Evolutionary conservation across 2,113 vertebrate genomes (phyloP), one percentile per base, ranked within the genome.

Genomic region (Microtus ochrogaster): DNA sequence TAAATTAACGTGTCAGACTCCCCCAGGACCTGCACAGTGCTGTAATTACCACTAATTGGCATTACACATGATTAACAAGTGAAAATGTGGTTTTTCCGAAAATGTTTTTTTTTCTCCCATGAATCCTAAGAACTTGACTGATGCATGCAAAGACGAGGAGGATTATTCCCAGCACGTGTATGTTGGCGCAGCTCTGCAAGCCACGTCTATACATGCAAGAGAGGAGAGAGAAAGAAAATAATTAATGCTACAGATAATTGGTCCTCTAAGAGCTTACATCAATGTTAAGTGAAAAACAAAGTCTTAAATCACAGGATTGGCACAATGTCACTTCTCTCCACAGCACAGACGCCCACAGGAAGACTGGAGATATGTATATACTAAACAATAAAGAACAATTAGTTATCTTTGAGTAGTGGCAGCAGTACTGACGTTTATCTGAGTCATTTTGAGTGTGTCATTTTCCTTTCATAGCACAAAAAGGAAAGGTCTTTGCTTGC

Each of bases 1-100:
- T 95, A 96, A 96, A 96, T 97, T 94, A 96, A 96, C 90, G 92
- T 49, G 88, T 91, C 91, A 96, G 81, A 76, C 44, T 68, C 79
- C 81, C 95, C 77, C 49, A 65, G 86, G 86, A 93, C 58, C 77
- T 7, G 26, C 74, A 96, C 41, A 84, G 77, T 65, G 39, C 55
- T 79, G 81, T 85, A 96, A 36, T 94, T 96, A 97, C 58, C 90
- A 76, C 73, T 92, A 94, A 95, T 92, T 95, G 88, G 49, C 82
- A 89, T 55, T 86, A 61, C 49, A 93, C 63, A 41, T 79, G 82
- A 89, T 94, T 91, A 86, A 74, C 89, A 87, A 90, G 82, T 95
- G 68, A 84, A 92, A 95, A 39, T 39, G 68, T 14, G 68, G 30
- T 87, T 94, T 90, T 93, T 66, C 84, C 77, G 24, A 91, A 97